Percentiles rank a stretch among this genome's conserved stretches.
phyloP scores from a whole-genome alignment of 2,888 invertebrate genomes.

The Ormyrus rosae region DNA sequence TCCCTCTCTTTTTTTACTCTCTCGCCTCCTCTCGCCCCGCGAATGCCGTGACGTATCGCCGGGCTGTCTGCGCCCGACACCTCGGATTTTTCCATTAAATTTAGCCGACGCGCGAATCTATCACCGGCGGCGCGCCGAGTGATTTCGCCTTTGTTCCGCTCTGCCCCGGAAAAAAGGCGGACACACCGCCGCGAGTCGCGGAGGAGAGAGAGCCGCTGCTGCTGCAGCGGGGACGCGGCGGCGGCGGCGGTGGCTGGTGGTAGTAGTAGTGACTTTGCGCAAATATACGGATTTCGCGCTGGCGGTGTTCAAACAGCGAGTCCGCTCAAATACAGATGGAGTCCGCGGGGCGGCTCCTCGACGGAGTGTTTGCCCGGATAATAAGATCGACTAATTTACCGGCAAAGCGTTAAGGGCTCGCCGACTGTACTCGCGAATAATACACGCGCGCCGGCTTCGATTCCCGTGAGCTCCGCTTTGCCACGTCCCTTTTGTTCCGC shows the following conservation, averaged over 20 bases:
- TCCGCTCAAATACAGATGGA: conserved; percentile 75
- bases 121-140: conserved; percentile 65
- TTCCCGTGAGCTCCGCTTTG: background rate
- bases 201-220: too few species aligned
- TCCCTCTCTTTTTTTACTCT: conserved; percentile 12
- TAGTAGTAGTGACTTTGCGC: conserved; percentile 67
- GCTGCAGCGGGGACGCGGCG: conserved; percentile 57
- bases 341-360: conserved; percentile 59
- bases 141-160: background rate
- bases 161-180: too few species aligned
- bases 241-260: conserved; percentile 57
- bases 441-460: background rate
- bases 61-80: conserved; percentile 74
- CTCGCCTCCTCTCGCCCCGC: background rate
- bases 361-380: conserved; percentile 69
- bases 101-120: conserved; percentile 73
- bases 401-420: conserved; percentile 54
- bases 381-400: conserved; percentile 74
- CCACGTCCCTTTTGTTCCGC: conserved; percentile 10
- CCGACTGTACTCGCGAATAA: background rate
- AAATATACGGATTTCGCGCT: conserved; percentile 74
- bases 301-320: conserved; percentile 70
- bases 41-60: conserved; percentile 73
- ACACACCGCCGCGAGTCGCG: too few species aligned
- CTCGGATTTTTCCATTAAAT: conserved; percentile 75